These are phyloP conservation scores for Lasius fuliginosus DNA, from an alignment of 2,888 invertebrate genomes.

Conservation along the genomic window DNA sequence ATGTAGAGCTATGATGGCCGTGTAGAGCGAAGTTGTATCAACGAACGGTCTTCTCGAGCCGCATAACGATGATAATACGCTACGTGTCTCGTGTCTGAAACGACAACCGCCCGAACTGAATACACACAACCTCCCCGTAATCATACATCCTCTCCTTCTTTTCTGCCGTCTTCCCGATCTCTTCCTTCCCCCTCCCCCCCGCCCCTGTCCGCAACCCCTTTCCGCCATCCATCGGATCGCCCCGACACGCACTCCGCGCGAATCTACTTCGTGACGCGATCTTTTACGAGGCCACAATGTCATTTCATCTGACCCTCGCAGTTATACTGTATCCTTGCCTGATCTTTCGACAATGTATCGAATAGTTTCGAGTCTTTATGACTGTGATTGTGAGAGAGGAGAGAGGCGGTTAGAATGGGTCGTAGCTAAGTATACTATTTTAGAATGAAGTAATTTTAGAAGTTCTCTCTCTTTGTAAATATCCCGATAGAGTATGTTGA, in stretches of 20 bases:
- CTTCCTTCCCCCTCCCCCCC: neutral
- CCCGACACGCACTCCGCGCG: constrained; percentile 69
- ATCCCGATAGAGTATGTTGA: neutral
- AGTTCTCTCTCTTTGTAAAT: neutral
- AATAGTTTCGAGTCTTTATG: neutral
- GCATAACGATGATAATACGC: constrained; percentile 80
- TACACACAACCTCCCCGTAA: constrained; percentile 75
- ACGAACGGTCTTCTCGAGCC: constrained; percentile 74
- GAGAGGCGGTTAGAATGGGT: neutral
- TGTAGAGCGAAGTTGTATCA: constrained; percentile 79
- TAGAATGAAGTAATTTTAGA: neutral
- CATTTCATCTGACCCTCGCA: constrained; percentile 29
- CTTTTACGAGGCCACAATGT: constrained; percentile 67
- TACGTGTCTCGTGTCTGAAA: constrained; percentile 80
- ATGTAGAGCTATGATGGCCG: constrained; percentile 77
- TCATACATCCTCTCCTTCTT: constrained; percentile 68
- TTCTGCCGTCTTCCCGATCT: constrained; percentile 34
- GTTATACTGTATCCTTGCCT: neutral
- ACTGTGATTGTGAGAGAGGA: too few relatives aligned
- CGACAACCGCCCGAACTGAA: constrained; percentile 79
- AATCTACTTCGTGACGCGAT: constrained; percentile 68
- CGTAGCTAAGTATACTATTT: neutral
- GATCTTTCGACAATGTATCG: constrained; percentile 17
- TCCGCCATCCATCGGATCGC: constrained; percentile 57
- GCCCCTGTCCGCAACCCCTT: constrained; percentile 37